Base-by-base conservation (phyloP, 2,888 invertebrate species). In the Oeneis ivallda region DNA sequence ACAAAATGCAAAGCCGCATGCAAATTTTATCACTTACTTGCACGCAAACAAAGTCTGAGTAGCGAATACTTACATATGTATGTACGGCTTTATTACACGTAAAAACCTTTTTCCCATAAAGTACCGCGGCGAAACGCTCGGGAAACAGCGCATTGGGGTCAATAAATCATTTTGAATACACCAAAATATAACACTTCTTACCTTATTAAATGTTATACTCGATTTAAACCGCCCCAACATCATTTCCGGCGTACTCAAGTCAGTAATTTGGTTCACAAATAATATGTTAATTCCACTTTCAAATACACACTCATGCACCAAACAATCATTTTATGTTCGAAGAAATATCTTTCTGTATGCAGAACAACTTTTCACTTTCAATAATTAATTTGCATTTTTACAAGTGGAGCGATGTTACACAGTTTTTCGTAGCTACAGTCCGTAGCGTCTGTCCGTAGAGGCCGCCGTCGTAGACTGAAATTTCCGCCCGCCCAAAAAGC, bases 401-500 rank as follows among this genome's bases (percentile, higher is more conserved):
- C 73, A 76, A 81, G 64, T 71, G 69, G 78, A 82, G 83, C 88
- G 87, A 86, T 82, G 84, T 86, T 75, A 78, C 79, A 79, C 78
- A 75, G 74, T 76, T 76, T 74, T 74, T 63, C 66, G 64, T 62
- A 19, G 61, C 68, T 64, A 71, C 67, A 63, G 68, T 32, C 45
- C 66, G 72, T 72, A 75, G 75, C 87, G 85, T 78, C 82, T 69
- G 70, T 67, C 77, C 76, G 68, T 76, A 64, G 70, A 72, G 70
- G 79, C 68, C 69, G 74, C 75, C 72, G 78, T 76, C 74, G 76
- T 74, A 80, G 83, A 89, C 89, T 89, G 84, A 85, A 26, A 77
- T 82, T 80, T 79, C 83, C 84, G 82, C 86, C 86, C 88, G 83
- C 88, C 83, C 80, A 80, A 84, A 79, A 68, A 72, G 61, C 67